Conservation (phyloP, 2,113 vertebrate genomes). For the Sprattus sprattus region DNA sequence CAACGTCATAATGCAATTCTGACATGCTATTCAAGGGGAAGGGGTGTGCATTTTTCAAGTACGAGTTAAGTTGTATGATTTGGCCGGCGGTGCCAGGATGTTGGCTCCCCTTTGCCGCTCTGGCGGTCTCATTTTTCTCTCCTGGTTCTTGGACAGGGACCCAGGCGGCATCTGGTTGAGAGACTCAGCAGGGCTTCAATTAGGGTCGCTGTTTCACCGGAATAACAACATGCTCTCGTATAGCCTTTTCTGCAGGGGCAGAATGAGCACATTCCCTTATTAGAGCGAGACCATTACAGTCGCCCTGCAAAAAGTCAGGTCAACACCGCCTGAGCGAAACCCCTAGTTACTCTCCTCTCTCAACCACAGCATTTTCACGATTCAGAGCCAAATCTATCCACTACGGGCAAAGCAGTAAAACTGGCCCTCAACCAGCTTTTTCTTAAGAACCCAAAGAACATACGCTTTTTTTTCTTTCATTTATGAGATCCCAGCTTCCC, state of each 20-base stretch:
- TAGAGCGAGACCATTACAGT: not conserved
- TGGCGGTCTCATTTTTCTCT: not conserved
- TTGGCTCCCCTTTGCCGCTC: not conserved
- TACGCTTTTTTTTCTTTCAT: not conserved
- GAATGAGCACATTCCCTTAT: not conserved
- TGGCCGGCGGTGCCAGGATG: not conserved
- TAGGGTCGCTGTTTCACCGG: not conserved
- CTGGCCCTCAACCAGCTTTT: not conserved
- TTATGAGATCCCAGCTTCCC: not conserved
- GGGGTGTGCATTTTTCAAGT: no score
- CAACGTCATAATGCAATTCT: no score
- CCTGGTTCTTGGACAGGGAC: not conserved
- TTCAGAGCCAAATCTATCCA: not conserved
- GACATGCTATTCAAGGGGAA: no score
- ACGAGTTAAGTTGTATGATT: not conserved
- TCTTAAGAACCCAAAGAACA: not conserved
- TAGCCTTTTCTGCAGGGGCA: not conserved
- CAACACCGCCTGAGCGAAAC: not conserved
- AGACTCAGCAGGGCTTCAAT: not conserved
- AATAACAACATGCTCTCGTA: not conserved
- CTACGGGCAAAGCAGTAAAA: not conserved
- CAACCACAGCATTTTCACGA: not conserved
- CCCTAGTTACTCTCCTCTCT: not conserved
- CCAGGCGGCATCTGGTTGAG: not conserved
- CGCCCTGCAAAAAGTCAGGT: not conserved